Percentiles rank a stretch among this genome's conserved stretches.
phyloP scores from a whole-genome alignment of 2,797 vertebrate genomes.

The Gallinago stenura region DNA sequence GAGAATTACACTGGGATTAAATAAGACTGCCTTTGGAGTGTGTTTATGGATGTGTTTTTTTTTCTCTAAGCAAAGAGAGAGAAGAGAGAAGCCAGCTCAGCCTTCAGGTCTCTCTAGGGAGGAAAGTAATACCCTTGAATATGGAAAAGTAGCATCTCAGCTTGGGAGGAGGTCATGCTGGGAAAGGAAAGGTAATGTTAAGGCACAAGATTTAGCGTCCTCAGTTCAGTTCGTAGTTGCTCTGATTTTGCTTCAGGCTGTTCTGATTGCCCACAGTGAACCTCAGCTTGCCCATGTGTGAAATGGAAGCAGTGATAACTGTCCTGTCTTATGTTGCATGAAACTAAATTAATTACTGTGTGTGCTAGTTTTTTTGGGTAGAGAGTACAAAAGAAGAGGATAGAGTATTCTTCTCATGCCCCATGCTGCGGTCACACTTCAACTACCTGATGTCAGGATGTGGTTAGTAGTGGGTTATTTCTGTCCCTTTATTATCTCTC shows the following conservation, averaged over 20 bases:
- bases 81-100: slow-evolving; percentile 27
- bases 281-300: slow-evolving; percentile 18
- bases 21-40: slow-evolving; percentile 49
- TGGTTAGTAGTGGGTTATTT: background rate
- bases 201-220: background rate
- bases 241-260: slow-evolving; percentile 25
- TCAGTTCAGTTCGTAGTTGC: slow-evolving; percentile 14
- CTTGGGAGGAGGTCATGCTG: slow-evolving; percentile 27
- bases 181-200: slow-evolving; percentile 28
- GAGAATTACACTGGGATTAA: slow-evolving; percentile 76
- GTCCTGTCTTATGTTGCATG: slow-evolving; percentile 13
- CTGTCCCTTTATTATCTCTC: background rate
- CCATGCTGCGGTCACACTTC: background rate
- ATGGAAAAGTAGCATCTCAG: slow-evolving; percentile 40
- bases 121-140: slow-evolving; percentile 49
- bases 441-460: background rate
- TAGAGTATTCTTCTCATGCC: background rate
- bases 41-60: background rate
- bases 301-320: slow-evolving; percentile 23
- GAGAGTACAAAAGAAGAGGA: background rate
- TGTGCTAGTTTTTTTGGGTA: background rate
- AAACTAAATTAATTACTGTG: slow-evolving; percentile 32
- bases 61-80: slow-evolving; percentile 31
- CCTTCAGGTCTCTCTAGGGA: slow-evolving; percentile 63
- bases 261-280: slow-evolving; percentile 22